Evolutionary conservation across 2,888 invertebrate species (phyloP).

Genomic region (Brachyptera putata): DNA sequence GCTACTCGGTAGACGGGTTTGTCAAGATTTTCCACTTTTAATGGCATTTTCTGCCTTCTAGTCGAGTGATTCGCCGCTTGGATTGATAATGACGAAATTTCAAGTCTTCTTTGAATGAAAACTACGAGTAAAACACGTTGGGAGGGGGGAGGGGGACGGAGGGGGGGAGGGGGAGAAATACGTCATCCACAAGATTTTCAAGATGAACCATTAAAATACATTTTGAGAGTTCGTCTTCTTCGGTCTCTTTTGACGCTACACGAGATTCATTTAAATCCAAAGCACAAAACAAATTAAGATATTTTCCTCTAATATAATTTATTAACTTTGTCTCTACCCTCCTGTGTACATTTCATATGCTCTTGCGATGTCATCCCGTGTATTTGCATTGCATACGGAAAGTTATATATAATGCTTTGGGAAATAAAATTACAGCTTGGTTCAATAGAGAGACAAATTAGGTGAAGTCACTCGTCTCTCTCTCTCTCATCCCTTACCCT

Average conservation of each 20-base stretch:
- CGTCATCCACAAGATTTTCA: not conserved
- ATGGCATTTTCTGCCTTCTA: slow-evolving; percentile 32
- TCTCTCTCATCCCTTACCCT: no score
- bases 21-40: slow-evolving; percentile 23
- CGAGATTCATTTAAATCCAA: slow-evolving; percentile 1
- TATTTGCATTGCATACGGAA: slow-evolving; percentile 17
- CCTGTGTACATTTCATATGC: not conserved
- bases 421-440: slow-evolving; percentile 20
- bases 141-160: no score
- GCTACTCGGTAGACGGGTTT: slow-evolving; percentile 15
- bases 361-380: not conserved
- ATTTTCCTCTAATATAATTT: slow-evolving; percentile 10
- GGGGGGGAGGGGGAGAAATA: not conserved
- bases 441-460: slow-evolving; percentile 11
- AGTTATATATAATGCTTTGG: slow-evolving; percentile 13
- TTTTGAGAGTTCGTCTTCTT: slow-evolving; percentile 13
- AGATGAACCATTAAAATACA: slow-evolving; percentile 14
- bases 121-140: no score
- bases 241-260: not conserved
- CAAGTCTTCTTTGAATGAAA: slow-evolving; percentile 8
- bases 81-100: slow-evolving; percentile 28
- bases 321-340: slow-evolving; percentile 9
- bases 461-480: not conserved
- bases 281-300: slow-evolving; percentile 20
- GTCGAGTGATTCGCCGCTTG: slow-evolving; percentile 28